Base-by-base conservation (phyloP, 2,888 invertebrate species). In the Limnephilus marmoratus region DNA sequence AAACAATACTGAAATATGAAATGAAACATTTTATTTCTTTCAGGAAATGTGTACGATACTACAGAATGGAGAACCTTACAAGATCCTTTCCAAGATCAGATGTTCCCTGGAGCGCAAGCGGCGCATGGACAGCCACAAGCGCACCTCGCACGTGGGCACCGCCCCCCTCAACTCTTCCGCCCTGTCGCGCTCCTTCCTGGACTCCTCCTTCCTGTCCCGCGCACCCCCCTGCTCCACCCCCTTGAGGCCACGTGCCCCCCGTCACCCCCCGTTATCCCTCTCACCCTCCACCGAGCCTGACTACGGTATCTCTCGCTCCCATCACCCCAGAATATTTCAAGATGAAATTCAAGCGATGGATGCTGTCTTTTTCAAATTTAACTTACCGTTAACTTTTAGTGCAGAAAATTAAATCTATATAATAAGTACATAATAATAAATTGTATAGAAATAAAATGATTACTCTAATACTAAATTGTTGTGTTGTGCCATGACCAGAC, bases 331-430 rank as follows among this genome's bases (percentile, higher is more conserved):
- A 41, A 96, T 96, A 93, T 96, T 96, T 90, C 95, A 95, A 93
- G 95, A 96, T 82, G 94, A 96, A 0, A 94, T 95, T 90, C 95
- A 96, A 94, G 96, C 96, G 9, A 96, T 96, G 2, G 94, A 94
- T 94, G 95, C 95, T 93, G 94, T 96, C 5, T 96, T 96, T 94
- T 94, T 94, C 91, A 95, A 95, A 45, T 96, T 95, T 94, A 94
- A 95, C 81, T 94, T 96, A 81, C 91, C 92, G 12, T 81, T 92
- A 4, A 91, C 90, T 83, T 53, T 81, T 49, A 53, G 91, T 31
- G 41, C 83, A 53, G 93, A 93, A 9, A 91, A 81, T 91, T 91
- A 31, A 91, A 15, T 85, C 82, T 29, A 15, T 2, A 15, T 2
- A 13, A 31, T 81, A 81, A 0, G 45, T 45, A 45, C 11, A 45